Percentiles rank a stretch among this genome's conserved stretches.
Conservation (phyloP, 2,888 invertebrate genomes). For the Pyralis farinalis region DNA sequence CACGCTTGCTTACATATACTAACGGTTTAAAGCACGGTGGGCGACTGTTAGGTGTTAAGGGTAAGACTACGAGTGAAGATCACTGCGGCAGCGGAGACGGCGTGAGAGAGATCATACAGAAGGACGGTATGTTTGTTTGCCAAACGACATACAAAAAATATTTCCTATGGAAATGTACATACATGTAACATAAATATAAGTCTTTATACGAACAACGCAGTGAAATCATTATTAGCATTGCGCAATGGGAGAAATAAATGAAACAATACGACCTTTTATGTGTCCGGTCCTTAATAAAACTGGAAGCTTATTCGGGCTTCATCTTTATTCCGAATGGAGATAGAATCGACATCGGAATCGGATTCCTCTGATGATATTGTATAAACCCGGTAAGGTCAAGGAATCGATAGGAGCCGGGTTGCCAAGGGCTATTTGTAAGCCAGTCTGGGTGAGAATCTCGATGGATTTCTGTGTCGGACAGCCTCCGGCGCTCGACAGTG, state of each 20-base stretch:
- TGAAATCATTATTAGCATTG: slow-evolving; percentile 11
- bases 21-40: too few species aligned
- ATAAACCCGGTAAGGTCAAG: slow-evolving; percentile 20
- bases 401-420: slow-evolving; percentile 16
- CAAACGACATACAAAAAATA: too few species aligned
- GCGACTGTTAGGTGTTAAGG: too few species aligned
- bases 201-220: not conserved
- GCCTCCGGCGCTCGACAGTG: not conserved
- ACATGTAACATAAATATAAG: not conserved
- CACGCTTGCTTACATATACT: too few species aligned
- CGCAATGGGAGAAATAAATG: slow-evolving; percentile 12
- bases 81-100: too few species aligned
- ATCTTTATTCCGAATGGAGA: slow-evolving; percentile 30
- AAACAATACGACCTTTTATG: slow-evolving; percentile 15
- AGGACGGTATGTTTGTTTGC: too few species aligned
- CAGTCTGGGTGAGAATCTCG: not conserved
- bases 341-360: slow-evolving; percentile 25
- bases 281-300: slow-evolving; percentile 25
- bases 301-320: slow-evolving; percentile 26
- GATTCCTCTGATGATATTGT: slow-evolving; percentile 30
- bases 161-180: too few species aligned
- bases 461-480: not conserved
- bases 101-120: too few species aligned
- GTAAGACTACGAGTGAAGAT: too few species aligned
- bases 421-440: slow-evolving; percentile 8